phyloP scores from a whole-genome alignment of 2,113 vertebrate genomes.

The Passerina amoena region DNA sequence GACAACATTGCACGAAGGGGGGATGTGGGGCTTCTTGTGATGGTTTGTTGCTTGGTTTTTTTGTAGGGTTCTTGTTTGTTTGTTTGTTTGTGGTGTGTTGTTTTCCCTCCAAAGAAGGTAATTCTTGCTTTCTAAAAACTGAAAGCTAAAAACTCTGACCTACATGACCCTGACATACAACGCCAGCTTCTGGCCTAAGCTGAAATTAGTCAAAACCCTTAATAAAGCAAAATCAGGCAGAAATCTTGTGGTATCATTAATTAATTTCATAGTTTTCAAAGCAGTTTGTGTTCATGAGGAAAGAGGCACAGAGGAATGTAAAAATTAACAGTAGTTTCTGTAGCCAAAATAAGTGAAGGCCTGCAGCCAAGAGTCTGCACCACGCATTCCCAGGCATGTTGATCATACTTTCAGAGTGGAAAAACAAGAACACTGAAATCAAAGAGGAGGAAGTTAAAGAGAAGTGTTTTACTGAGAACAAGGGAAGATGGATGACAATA shows the following conservation, averaged over 20 bases:
- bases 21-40: neutral
- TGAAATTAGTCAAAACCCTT: neutral
- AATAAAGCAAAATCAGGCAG: conserved; percentile 16
- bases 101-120: neutral
- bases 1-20: neutral
- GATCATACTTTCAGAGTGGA: neutral
- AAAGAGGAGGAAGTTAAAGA: neutral
- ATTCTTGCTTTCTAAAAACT: neutral
- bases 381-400: neutral
- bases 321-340: conserved; percentile 16
- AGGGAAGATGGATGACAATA: neutral
- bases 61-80: neutral
- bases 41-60: neutral
- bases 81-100: neutral
- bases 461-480: neutral
- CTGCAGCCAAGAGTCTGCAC: neutral
- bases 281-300: neutral
- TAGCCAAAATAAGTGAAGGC: conserved; percentile 26
- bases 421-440: neutral
- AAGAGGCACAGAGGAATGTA: neutral
- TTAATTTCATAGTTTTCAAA: conserved; percentile 38
- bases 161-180: neutral
- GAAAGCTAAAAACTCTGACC: neutral
- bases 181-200: neutral
- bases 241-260: conserved; percentile 10